A percentile compares a stretch with the other conserved stretches of the same genome.
These are phyloP conservation scores for Gonatopus flavifemur DNA, from an alignment of 1,140 invertebrate species.

Conservation along the genomic window DNA sequence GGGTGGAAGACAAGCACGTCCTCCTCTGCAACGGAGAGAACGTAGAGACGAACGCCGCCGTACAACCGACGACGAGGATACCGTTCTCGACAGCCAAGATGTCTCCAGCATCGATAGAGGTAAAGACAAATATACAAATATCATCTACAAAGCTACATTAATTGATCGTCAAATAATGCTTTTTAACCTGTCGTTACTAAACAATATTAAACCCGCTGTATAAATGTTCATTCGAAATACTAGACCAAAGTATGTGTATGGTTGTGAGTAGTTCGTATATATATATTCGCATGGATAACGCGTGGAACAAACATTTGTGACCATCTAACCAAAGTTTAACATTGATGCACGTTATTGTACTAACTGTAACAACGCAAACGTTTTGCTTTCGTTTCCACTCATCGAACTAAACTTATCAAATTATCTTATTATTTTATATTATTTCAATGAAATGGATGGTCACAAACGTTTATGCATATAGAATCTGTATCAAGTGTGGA, in stretches of 20 bases:
- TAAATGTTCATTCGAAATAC: no score
- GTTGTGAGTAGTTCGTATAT: no score
- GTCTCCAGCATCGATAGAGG: constrained; percentile 74
- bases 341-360: constrained; percentile 30
- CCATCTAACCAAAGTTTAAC: constrained; percentile 48
- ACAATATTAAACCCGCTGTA: no score
- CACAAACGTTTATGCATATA: constrained; percentile 58
- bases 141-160: no score
- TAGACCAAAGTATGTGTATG: no score
- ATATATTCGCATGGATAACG: constrained; percentile 42
- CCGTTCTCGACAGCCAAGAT: constrained; percentile 76
- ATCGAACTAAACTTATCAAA: constrained; percentile 10
- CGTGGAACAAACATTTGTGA: constrained; percentile 54
- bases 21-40: constrained; percentile 60
- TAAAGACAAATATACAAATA: no score
- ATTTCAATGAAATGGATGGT: constrained; percentile 45
- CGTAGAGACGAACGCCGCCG: constrained; percentile 67
- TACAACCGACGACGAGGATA: constrained; percentile 78
- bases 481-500: constrained; percentile 65
- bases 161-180: no score
- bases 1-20: constrained; percentile 48
- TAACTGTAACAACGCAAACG: constrained; percentile 23
- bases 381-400: constrained; percentile 17
- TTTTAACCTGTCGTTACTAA: no score
- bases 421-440: constrained; percentile 7